Evolutionary conservation across 2,113 vertebrate species (phyloP).

Genomic region (Ploceus nigricollis): DNA sequence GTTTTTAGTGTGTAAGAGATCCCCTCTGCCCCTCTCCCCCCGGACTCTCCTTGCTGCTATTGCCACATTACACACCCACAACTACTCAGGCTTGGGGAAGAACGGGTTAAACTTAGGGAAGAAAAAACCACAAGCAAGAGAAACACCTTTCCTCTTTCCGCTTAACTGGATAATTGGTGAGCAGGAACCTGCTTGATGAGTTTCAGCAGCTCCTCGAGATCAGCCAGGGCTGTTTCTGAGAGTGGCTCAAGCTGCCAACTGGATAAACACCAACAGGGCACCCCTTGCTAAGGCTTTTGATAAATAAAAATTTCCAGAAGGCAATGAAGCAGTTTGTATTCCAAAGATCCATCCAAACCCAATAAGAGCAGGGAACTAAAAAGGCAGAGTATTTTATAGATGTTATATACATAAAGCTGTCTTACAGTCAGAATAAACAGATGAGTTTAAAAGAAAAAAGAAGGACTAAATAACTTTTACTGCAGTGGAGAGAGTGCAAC

Average conservation of each 20-base stretch:
- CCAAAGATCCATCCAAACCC: not conserved
- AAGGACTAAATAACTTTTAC: not conserved
- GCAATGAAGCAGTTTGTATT: not conserved
- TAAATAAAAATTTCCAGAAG: not conserved
- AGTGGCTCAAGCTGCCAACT: not conserved
- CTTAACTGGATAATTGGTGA: conserved; percentile 46
- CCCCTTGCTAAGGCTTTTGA: not conserved
- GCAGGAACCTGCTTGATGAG: conserved; percentile 55
- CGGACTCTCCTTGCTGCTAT: not conserved
- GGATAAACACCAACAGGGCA: not conserved
- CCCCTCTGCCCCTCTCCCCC: not conserved
- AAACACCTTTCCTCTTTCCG: conserved; percentile 56
- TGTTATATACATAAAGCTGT: not conserved
- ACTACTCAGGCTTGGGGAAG: not conserved
- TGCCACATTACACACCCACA: not conserved
- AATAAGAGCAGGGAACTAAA: not conserved
- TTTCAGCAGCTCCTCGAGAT: conserved; percentile 50
- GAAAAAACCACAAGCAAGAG: not conserved
- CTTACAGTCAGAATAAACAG: not conserved
- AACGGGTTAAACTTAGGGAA: not conserved
- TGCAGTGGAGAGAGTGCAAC: not conserved
- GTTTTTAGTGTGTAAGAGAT: not conserved
- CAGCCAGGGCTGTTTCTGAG: not conserved
- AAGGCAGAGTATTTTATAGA: not conserved
- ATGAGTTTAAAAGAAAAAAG: not conserved